Base-by-base conservation (phyloP, 1,140 invertebrate species). In the Palaemon carinicauda region DNA sequence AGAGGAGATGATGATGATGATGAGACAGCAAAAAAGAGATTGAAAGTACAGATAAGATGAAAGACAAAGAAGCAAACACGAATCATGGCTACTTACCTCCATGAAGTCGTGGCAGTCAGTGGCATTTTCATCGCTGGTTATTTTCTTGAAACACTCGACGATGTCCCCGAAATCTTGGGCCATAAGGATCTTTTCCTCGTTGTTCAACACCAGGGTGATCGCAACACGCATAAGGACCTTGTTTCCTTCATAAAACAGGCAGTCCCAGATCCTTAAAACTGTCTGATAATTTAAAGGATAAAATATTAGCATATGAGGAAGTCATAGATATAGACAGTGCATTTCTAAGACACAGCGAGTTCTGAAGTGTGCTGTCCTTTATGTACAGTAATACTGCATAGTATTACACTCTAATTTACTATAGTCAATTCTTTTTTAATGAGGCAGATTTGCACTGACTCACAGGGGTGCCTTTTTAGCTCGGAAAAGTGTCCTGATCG, bases 191-290 rank as follows among this genome's bases (percentile, higher is more conserved):
- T 94, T 93, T 1, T 93, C 92, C 90, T 93, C 92, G 90, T 97
- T 95, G 80, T 94, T 92, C 91, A 95, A 95, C 65, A 98, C 95
- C 60, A 98, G 92, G 27, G 96, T 96, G 69, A 98, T 90, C 88
- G 95, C 95, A n/a, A 97, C 97, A 90, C 96, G 93, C 90, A 97
- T 96, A 21, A 98, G 91, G 86, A 96, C 93, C 91, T 97, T 98
- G 54, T 95, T 96, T 27, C 98, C 97, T 92, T 98, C 97, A 89
- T 96, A 95, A 91, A 99, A 98, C 60, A 99, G 92, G 90, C 97
- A 98, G 91, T 99, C 98, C 97, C 97, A 98, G 91, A 98, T 95
- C 90, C 97, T 93, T 3, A 98, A 91, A 52, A 97, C 96, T 41
- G 97, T 98, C 94, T 95, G 90, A n/a, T 91, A 91, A 50, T 31